phyloP scores from a whole-genome alignment of 2,797 vertebrate species.

The Phoeniculus purpureus region DNA sequence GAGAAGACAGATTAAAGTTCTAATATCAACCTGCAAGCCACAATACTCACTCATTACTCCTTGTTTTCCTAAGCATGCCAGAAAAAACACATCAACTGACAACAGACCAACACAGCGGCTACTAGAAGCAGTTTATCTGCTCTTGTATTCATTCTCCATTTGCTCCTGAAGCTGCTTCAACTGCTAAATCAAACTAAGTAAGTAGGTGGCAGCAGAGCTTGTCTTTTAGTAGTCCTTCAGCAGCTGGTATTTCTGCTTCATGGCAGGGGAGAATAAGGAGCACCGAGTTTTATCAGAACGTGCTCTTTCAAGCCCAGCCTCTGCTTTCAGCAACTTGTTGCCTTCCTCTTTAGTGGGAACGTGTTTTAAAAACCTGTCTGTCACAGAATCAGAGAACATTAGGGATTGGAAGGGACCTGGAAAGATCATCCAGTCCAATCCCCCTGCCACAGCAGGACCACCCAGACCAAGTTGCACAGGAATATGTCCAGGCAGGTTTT shows the following conservation, averaged over 20 bases:
- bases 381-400: not conserved
- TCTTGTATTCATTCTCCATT: not conserved
- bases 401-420: too few relatives aligned
- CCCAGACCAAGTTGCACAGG: too few relatives aligned
- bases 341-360: not conserved
- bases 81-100: accelerated
- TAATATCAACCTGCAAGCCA: not conserved
- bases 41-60: not conserved
- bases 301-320: not conserved
- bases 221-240: not conserved
- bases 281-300: not conserved
- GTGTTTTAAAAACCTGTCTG: not conserved
- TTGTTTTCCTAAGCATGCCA: not conserved
- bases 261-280: not conserved
- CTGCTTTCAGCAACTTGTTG: not conserved
- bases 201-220: conserved; percentile 68
- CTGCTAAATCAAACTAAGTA: not conserved
- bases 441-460: too few relatives aligned
- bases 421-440: too few relatives aligned
- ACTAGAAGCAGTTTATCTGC: not conserved
- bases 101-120: not conserved
- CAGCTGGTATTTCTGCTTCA: not conserved
- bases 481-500: too few relatives aligned
- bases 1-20: conserved; percentile 23
- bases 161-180: not conserved